Percentiles rank a stretch among this genome's conserved stretches.
phyloP scores from a whole-genome alignment of 2,797 vertebrate species.

The Anguilla megastoma region DNA sequence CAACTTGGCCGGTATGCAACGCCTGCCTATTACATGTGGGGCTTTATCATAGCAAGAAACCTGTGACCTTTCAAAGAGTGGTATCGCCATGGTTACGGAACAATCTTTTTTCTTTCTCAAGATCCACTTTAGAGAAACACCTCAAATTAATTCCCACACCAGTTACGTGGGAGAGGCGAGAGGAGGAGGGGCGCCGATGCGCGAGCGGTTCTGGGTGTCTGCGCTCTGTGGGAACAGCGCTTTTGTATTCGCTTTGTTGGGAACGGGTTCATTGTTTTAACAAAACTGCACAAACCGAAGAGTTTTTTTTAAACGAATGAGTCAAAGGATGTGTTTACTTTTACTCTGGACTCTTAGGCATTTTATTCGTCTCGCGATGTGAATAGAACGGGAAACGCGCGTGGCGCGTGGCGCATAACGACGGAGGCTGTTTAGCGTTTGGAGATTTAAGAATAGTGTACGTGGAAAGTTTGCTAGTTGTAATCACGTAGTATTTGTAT shows the following conservation, averaged over 20 bases:
- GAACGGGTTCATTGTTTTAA: conserved; percentile 36
- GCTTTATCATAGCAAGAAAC: conserved; percentile 7
- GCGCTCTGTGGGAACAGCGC: conserved; percentile 53
- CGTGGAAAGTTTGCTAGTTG: not conserved
- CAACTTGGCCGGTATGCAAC: not conserved
- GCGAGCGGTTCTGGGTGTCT: conserved; percentile 47
- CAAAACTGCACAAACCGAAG: not conserved
- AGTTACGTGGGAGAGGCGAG: conserved; percentile 51
- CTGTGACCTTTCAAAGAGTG: conserved; percentile 54
- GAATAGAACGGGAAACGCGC: conserved; percentile 28
- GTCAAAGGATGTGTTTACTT: conserved; percentile 22
- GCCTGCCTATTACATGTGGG: conserved; percentile 11
- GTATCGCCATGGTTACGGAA: conserved; percentile 74
- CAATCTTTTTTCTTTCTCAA: conserved; percentile 54
- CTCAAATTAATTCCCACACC: conserved; percentile 49
- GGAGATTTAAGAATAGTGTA: not conserved
- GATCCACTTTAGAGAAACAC: conserved; percentile 52
- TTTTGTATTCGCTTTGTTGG: conserved; percentile 54
- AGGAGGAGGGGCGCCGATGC: conserved; percentile 43
- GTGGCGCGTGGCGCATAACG: not conserved
- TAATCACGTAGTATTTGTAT: not conserved
- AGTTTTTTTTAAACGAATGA: not conserved
- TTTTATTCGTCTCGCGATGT: conserved; percentile 23
- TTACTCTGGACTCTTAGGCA: conserved; percentile 35
- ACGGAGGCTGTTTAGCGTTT: not conserved